These are phyloP conservation scores for Nomada ruficornis DNA, from an alignment of 2,888 invertebrate genomes.

Conservation along the genomic window DNA sequence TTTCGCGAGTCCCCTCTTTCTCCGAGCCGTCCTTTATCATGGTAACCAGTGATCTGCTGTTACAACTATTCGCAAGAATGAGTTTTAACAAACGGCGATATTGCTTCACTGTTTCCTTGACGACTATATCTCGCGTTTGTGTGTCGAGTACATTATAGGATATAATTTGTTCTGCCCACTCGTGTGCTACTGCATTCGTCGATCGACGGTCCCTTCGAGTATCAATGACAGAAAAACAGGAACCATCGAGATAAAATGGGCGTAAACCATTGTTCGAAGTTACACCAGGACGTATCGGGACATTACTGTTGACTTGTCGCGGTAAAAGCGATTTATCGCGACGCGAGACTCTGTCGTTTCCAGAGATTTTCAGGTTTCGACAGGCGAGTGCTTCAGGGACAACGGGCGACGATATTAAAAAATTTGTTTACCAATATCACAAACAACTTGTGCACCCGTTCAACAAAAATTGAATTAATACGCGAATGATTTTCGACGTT, in stretches of 20 bases:
- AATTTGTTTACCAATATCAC: too few relatives aligned
- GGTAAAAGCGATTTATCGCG: slow-evolving; percentile 57
- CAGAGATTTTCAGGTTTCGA: slow-evolving; percentile 12
- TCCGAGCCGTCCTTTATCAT: background rate
- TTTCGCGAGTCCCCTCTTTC: background rate
- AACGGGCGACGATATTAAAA: background rate
- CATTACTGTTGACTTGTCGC: slow-evolving; percentile 44
- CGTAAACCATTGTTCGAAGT: slow-evolving; percentile 44
- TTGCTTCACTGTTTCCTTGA: background rate
- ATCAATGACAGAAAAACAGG: slow-evolving; percentile 15
- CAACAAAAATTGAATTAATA: too few relatives aligned
- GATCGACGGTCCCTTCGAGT: slow-evolving; percentile 24
- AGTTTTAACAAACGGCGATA: background rate
- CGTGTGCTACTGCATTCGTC: background rate
- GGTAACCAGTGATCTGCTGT: slow-evolving; percentile 22
- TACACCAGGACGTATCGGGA: slow-evolving; percentile 43
- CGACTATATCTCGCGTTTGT: background rate
- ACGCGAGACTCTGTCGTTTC: slow-evolving; percentile 29
- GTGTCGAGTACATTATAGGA: background rate
- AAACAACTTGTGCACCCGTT: background rate
- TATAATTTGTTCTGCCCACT: background rate
- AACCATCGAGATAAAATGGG: slow-evolving; percentile 37
- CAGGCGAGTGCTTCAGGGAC: slow-evolving; percentile 1
- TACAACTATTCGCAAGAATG: background rate
- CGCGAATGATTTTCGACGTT: too few relatives aligned